phyloP scores from a whole-genome alignment of 2,888 invertebrate genomes.

The Automeris io region DNA sequence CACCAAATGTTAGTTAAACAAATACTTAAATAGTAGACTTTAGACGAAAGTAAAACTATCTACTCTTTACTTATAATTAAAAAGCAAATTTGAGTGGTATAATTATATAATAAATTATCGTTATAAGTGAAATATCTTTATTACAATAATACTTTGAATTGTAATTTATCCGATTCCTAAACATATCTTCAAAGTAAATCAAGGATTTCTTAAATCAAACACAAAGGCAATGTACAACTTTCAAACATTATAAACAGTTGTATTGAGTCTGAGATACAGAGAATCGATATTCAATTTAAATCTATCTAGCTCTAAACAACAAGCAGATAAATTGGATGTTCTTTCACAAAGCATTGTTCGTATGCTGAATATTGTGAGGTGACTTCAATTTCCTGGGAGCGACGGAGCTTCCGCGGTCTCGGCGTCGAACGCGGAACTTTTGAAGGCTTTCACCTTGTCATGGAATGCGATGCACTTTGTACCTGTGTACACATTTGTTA shows the following conservation, averaged over 20 bases:
- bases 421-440: conserved; percentile 57
- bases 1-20: too few relatives aligned
- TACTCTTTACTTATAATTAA: too few relatives aligned
- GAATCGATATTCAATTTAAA: conserved; percentile 73
- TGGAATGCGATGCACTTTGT: conserved; percentile 62
- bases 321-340: conserved; percentile 71
- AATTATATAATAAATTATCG: too few relatives aligned
- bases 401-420: conserved; percentile 46
- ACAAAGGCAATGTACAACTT: conserved; percentile 4
- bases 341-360: conserved; percentile 72
- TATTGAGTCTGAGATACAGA: conserved; percentile 19
- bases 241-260: conserved; percentile 3
- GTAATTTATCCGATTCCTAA: too few relatives aligned
- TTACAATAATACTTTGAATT: too few relatives aligned
- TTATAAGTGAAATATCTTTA: too few relatives aligned
- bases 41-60: too few relatives aligned
- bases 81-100: too few relatives aligned
- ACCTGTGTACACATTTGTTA: conserved; percentile 50
- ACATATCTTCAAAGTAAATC: not conserved
- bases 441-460: conserved; percentile 54
- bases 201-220: not conserved
- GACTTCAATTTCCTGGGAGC: conserved; percentile 73
- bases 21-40: too few relatives aligned
- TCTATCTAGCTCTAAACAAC: conserved; percentile 52
- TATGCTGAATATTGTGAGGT: conserved; percentile 50